These are phyloP conservation scores for human DNA, from an alignment of 2,113 vertebrate genomes.

Conservation along the genomic window DNA sequence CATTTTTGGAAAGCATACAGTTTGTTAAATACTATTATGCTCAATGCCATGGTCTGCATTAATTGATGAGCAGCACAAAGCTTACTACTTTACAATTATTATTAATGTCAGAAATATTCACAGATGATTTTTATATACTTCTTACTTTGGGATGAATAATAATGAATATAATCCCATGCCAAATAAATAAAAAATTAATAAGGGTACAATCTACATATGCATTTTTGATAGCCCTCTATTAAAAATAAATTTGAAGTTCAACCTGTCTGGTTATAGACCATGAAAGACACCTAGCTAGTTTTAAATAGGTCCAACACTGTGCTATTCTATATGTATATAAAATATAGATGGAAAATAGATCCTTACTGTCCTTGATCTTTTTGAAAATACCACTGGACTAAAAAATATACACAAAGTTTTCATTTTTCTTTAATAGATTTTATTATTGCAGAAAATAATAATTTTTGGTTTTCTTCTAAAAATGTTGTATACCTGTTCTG, in stretches of 20 bases:
- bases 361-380: neutral
- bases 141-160: neutral
- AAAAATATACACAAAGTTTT: neutral
- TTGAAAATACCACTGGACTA: neutral
- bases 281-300: neutral
- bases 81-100: neutral
- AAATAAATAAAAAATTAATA: neutral
- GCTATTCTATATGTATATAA: neutral
- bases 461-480: neutral
- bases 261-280: neutral
- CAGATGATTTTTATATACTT: neutral
- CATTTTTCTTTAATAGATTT: slow-evolving; percentile 10
- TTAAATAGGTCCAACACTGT: neutral
- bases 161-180: neutral
- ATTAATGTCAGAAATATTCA: neutral
- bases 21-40: neutral
- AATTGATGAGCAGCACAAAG: neutral
- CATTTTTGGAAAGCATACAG: neutral
- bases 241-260: slow-evolving; percentile 4
- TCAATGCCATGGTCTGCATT: neutral
- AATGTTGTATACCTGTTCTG: neutral
- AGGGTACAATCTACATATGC: neutral
- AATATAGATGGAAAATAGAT: neutral
- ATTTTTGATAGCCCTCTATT: neutral
- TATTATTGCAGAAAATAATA: neutral